Percentiles rank a stretch among this genome's conserved stretches.
phyloP scores from a whole-genome alignment of 2,113 vertebrate species.

The Pterocles gutturalis region DNA sequence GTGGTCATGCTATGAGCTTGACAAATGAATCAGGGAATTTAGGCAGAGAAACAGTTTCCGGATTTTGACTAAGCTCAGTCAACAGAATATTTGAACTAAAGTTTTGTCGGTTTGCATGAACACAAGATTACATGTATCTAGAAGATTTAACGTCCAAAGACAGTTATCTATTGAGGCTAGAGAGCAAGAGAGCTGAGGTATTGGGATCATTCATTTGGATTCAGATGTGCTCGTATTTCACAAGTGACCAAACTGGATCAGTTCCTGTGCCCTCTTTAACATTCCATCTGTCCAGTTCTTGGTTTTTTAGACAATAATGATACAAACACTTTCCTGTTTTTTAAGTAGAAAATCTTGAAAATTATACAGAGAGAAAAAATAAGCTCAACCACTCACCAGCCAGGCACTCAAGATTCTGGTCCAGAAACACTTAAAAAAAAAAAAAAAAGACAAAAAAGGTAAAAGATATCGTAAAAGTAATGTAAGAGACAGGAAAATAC shows the following conservation, averaged over 20 bases:
- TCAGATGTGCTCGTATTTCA: background rate
- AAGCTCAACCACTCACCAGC: background rate
- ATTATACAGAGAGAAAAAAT: background rate
- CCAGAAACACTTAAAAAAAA: background rate
- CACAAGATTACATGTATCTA: background rate
- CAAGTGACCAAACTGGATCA: background rate
- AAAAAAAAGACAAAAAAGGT: fast-evolving
- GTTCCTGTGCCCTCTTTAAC: background rate
- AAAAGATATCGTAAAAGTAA: background rate
- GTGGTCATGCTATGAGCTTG: conserved; percentile 35
- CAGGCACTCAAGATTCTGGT: background rate
- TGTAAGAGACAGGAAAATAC: background rate
- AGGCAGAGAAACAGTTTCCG: conserved; percentile 44
- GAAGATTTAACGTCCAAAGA: conserved; percentile 33
- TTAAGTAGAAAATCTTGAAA: background rate
- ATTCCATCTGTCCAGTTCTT: background rate
- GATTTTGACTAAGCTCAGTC: conserved; percentile 54
- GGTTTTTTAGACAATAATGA: background rate
- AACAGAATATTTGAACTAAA: conserved; percentile 60
- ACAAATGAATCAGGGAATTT: conserved; percentile 58
- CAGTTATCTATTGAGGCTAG: background rate
- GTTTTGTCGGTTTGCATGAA: conserved; percentile 5
- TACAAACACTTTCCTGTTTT: background rate
- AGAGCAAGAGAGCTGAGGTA: background rate
- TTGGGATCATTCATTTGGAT: background rate